Base-by-base conservation (phyloP, 2,797 vertebrate species). In the Lithobates pipiens region DNA sequence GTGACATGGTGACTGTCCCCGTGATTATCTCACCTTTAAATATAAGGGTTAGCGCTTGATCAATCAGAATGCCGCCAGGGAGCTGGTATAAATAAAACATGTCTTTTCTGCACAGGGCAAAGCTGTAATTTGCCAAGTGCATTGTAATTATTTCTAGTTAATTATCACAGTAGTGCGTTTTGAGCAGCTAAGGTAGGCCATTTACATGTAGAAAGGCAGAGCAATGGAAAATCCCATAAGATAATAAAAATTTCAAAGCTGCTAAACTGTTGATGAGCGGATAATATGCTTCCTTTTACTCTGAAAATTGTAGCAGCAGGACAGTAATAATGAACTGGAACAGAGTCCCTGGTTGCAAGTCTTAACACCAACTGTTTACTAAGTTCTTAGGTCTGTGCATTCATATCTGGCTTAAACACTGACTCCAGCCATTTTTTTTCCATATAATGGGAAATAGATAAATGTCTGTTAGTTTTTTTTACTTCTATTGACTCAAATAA, bases 121-220 rank as follows among this genome's bases (percentile, higher is more conserved):
- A 90, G 90, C 88, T 92, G 88, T 91, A 92, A 90, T 93, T 91
- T 92, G 90, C 90, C 89, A 89, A 91, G 86, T 88, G 83, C 89
- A 89, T 89, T 89, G 88, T 91, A 92, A 93, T 93, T 93, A 91
- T 91, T 92, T 90, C 88, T 90, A 88, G 90, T 91, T 93, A 93
- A 93, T 93, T 93, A 92, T 93, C 92, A 90, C 89, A 89, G 89
- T 90, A 89, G 89, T 90, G 88, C 83, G 80, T 88, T 91, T 88
- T 83, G 88, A 87, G 89, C 82, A 85, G 85, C 89, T 88, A 89
- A 90, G 90, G 81, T 75, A 89, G 71, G 87, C 79, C 77, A 79
- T 89, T 90, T 89, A 81, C 76, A 89, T 88, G 85, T 88, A 89
- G 88, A 77, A 83, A 23, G 88, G 89, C 15, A 75, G 86, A 69